A percentile compares a stretch with the other conserved stretches of the same genome.
These are phyloP conservation scores for Leptinotarsa undecemlineata DNA, from an alignment of 1,140 invertebrate genomes.

Conservation along the genomic window DNA sequence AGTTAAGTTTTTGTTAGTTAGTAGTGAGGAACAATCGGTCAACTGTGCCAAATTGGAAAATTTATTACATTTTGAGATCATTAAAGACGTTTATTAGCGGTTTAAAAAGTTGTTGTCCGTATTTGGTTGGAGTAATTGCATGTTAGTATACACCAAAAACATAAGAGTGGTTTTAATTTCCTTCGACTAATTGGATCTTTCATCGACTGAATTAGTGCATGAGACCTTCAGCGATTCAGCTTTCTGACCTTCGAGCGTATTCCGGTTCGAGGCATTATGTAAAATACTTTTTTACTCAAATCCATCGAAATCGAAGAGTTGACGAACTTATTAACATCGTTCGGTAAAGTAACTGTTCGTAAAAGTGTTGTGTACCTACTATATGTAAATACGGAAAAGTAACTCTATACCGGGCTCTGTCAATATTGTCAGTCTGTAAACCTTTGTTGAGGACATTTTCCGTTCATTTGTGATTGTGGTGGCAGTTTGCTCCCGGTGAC, in stretches of 20 bases:
- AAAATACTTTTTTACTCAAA: slow-evolving; percentile 18
- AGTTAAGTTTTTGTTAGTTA: slow-evolving; percentile 12
- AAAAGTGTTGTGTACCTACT: slow-evolving; percentile 9
- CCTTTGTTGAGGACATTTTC: not conserved
- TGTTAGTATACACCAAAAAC: slow-evolving; percentile 23
- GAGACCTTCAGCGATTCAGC: slow-evolving; percentile 32
- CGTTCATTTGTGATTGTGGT: not conserved
- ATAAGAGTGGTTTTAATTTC: slow-evolving; percentile 32
- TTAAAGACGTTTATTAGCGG: slow-evolving; percentile 12
- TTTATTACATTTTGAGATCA: slow-evolving; percentile 12
- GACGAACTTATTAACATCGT: not conserved
- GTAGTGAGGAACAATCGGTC: slow-evolving; percentile 11
- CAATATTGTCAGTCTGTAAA: slow-evolving; percentile 28
- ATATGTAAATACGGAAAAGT: slow-evolving; percentile 26
- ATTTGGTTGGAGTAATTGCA: slow-evolving; percentile 29
- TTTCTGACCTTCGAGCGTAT: slow-evolving; percentile 18
- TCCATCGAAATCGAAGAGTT: not conserved
- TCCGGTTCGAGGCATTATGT: slow-evolving; percentile 37
- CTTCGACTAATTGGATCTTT: slow-evolving; percentile 34
- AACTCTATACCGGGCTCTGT: slow-evolving; percentile 21
- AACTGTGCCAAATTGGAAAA: slow-evolving; percentile 15
- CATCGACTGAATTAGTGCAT: slow-evolving; percentile 29
- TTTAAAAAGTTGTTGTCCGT: slow-evolving; percentile 26
- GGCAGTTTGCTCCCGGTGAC: not conserved
- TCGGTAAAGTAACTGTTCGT: not conserved